Base-by-base conservation (phyloP, 2,113 vertebrate genomes). In the Rynchops niger region DNA sequence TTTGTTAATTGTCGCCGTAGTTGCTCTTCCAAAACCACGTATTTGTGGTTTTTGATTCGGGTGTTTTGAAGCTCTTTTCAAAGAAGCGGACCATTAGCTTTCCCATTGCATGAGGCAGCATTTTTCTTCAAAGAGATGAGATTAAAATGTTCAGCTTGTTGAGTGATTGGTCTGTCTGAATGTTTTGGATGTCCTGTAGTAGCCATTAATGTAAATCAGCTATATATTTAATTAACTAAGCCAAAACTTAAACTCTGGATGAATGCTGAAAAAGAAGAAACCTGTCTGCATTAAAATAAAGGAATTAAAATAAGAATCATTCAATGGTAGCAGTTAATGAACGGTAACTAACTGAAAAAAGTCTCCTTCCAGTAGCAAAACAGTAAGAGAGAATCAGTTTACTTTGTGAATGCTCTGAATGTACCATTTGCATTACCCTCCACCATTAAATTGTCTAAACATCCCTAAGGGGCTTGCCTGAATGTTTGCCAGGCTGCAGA, bases 291-390 rank as follows among this genome's bases (percentile, higher is more conserved):
- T 97, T 92, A 94, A 83, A 97, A 95, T 91, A 95, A 96, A 93
- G 94, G 95, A 97, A 97, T 95, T 97, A 96, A 95, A 98, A 67
- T 82, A 97, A 97, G 94, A 96, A 85, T 72, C 92, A 91, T 87
- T 96, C 59, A 12, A 21, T 58, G 18, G 97, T 63, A 94, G 84
- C 95, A 95, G 91, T 93, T 97, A 97, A 98, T 97, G 97, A 96
- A 83, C 94, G 95, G 79, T 91, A 95, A 93, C 97, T 97, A 93
- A 96, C 36, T 67, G 78, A 43, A 67, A 77, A 47, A 76, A 40
- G 42, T 19, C 78, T 43, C 52, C 66, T 95, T 92, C 38, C 13
- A 27, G 45, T 76, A 78, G 80, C 78, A 91, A n/a, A 88, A 65
- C 19, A 45, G 50, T 30, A 52, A 77, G 55, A 78, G 49, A 42